phyloP scores from a whole-genome alignment of 2,888 invertebrate species.

The Polymixis lichenea region DNA sequence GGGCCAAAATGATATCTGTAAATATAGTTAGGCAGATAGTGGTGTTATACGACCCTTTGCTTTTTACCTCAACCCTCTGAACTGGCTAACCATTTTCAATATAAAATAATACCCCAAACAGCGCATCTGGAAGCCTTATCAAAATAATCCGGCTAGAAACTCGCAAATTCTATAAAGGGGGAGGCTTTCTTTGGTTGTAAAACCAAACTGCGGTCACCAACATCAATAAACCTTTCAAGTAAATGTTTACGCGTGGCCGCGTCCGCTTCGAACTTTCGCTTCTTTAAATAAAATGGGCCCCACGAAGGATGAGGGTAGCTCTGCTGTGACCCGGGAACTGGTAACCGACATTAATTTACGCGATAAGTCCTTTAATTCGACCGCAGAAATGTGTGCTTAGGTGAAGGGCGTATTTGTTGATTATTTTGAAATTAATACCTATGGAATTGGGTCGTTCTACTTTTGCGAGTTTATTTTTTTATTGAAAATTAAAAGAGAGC shows the following conservation, averaged over 20 bases:
- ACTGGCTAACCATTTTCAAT: constrained; percentile 23
- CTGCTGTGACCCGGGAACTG: constrained; percentile 62
- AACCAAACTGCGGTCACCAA: constrained; percentile 84
- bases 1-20: background rate
- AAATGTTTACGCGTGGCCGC: constrained; percentile 86
- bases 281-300: constrained; percentile 84
- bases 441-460: background rate
- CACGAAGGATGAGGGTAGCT: constrained; percentile 76
- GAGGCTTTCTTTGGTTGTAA: constrained; percentile 71
- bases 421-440: constrained; percentile 8
- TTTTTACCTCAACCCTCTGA: background rate
- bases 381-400: constrained; percentile 44
- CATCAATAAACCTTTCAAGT: constrained; percentile 88
- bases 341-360: constrained; percentile 69
- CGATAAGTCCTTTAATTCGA: constrained; percentile 55
- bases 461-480: background rate
- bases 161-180: constrained; percentile 69
- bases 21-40: too few relatives aligned
- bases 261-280: constrained; percentile 79
- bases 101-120: constrained; percentile 33
- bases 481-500: background rate
- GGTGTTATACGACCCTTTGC: constrained; percentile 6
- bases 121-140: constrained; percentile 43
- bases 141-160: constrained; percentile 67
- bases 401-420: constrained; percentile 31